Evolutionary conservation across 2,113 vertebrate genomes (phyloP).

Genomic region (Sander lucioperca): DNA sequence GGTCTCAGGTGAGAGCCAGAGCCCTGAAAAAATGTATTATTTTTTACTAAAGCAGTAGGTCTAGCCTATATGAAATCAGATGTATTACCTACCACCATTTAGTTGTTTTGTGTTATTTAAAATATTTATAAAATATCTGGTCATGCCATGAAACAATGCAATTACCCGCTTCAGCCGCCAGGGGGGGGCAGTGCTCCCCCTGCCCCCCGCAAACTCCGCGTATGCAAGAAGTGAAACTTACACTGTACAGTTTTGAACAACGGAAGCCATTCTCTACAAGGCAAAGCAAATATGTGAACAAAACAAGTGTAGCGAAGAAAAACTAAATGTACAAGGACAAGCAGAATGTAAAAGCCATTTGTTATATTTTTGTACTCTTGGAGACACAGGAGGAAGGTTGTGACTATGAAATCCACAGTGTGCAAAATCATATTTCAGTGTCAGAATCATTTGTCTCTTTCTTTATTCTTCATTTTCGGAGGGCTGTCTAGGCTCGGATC

Average conservation of each 20-base stretch:
- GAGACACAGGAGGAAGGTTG: background rate
- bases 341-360: background rate
- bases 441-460: background rate
- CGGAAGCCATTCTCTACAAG: background rate
- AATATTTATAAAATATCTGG: too few relatives aligned
- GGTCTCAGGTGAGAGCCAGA: too few relatives aligned
- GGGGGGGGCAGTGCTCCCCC: too few relatives aligned
- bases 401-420: background rate
- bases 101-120: too few relatives aligned
- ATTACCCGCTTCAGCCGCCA: too few relatives aligned
- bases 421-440: background rate
- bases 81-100: too few relatives aligned
- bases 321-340: background rate
- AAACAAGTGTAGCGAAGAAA: background rate
- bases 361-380: background rate
- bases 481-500: background rate
- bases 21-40: too few relatives aligned
- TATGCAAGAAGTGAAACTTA: too few relatives aligned
- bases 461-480: background rate
- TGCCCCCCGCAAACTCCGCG: too few relatives aligned
- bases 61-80: too few relatives aligned
- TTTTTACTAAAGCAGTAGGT: too few relatives aligned
- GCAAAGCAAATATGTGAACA: background rate
- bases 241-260: background rate
- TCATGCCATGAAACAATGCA: too few relatives aligned